Evolutionary conservation across 2,113 vertebrate species (phyloP), one percentile per base, ranked within the genome.

Genomic region (Ibidorhyncha struthersii): DNA sequence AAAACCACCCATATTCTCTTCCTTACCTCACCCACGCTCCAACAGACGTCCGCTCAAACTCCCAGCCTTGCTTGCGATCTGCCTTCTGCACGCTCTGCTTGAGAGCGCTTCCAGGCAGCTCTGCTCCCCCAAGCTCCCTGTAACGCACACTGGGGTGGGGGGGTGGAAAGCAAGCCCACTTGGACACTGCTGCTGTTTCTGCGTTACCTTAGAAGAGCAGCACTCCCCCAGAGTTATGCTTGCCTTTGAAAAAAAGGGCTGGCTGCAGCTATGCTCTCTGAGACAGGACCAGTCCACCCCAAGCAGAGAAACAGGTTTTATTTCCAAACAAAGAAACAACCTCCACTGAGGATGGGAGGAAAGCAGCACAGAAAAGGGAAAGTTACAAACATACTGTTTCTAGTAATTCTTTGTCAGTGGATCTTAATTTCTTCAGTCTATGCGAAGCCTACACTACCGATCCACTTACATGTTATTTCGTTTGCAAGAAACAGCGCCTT

Each of bases 41-140:
- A 0, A 63, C 23, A 78, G 58, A 61, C 1, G 1, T 63, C 72
- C 0, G 0, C 69, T 62, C 9, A 52, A 45, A 29, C 65, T 67
- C 61, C 43, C 20, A 49, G 40, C 34, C 23, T 72, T 34, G n/a
- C 72, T n/a, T 34, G n/a, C 1, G 8, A 52, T 34, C 41, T 52
- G 62, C 90, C 18, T 16, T 70, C 78, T 58, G 59, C n/a, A 41
- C 0, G 1, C 38, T 36, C 30, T 25, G 45, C 40, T 36, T 11
- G 32, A 50, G 45, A 89, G 45, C 50, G 6, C 32, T 74, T 52
- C 45, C 18, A 25, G 15, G 11, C 40, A 78, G 69, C 55, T 70
- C 77, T 45, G 26, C 21, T 49, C 34, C 23, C 53, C 26, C 14
- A 25, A 41, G 3, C 32, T 59, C 69, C 40, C 43, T 25, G 1